Evolutionary conservation across 2,113 vertebrate species (phyloP).

Genomic region (Naja naja): DNA sequence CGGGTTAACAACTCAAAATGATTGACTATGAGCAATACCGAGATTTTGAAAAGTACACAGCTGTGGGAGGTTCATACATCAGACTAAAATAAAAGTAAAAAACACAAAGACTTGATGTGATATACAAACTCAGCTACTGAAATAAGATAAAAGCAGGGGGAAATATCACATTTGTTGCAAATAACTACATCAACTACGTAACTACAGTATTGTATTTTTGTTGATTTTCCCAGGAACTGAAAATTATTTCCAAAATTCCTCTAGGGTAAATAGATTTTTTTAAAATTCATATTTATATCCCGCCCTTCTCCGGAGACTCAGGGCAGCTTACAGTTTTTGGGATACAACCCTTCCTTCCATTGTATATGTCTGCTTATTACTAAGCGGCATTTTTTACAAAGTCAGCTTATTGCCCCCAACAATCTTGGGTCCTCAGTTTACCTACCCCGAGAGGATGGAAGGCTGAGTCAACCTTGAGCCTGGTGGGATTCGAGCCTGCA

Average conservation of each 20-base stretch:
- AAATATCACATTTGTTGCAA: constrained; percentile 2
- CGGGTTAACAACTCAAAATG: neutral
- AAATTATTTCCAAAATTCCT: neutral
- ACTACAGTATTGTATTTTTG: neutral
- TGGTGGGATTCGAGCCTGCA: too few relatives aligned
- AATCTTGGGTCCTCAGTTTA: too few relatives aligned
- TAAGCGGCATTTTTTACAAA: too few relatives aligned
- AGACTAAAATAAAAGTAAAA: neutral
- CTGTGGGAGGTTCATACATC: neutral
- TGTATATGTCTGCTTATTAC: too few relatives aligned
- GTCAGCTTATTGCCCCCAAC: too few relatives aligned
- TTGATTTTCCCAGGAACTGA: neutral
- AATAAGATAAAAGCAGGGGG: neutral
- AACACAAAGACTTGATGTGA: neutral
- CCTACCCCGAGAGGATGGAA: too few relatives aligned
- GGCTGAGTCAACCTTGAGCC: too few relatives aligned
- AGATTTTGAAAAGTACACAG: neutral
- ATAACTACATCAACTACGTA: constrained; percentile 13
- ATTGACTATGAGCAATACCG: neutral
- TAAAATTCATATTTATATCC: too few relatives aligned
- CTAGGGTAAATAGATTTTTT: neutral
- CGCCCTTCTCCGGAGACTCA: too few relatives aligned
- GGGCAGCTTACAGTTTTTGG: too few relatives aligned
- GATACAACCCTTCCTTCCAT: too few relatives aligned
- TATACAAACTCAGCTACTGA: neutral